A percentile compares a stretch with the other conserved stretches of the same genome.
These are phyloP conservation scores for Zaprionus kolodkinae DNA, from an alignment of 1,140 invertebrate genomes.

Conservation along the genomic window DNA sequence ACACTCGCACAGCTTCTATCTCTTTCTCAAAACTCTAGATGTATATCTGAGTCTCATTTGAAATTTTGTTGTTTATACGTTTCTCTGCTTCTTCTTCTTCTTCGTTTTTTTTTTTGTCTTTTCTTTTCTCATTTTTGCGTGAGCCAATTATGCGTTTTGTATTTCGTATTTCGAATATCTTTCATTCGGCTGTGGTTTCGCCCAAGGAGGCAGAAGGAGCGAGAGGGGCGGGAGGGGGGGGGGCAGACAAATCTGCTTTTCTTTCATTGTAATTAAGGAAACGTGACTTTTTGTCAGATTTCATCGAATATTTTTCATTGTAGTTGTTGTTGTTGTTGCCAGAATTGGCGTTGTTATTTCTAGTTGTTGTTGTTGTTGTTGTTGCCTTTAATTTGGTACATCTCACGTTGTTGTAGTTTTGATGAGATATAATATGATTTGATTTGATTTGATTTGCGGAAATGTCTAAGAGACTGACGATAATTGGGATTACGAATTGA, in stretches of 20 bases:
- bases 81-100: conserved; percentile 13
- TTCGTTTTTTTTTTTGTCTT: conserved; percentile 34
- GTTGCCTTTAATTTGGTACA: conserved; percentile 62
- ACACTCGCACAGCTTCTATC: conserved; percentile 42
- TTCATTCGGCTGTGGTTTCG: conserved; percentile 66
- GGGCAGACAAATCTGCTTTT: conserved; percentile 59
- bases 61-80: conserved; percentile 38
- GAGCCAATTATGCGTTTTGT: conserved; percentile 83
- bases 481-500: conserved; percentile 20
- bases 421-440: conserved; percentile 69
- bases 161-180: conserved; percentile 54
- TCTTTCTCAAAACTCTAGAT: conserved; percentile 73
- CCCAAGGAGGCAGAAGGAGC: background rate
- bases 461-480: conserved; percentile 47
- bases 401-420: conserved; percentile 64
- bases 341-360: conserved; percentile 74
- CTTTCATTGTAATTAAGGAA: conserved; percentile 79
- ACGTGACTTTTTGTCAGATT: conserved; percentile 81
- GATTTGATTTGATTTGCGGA: conserved; percentile 75
- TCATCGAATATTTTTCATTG: conserved; percentile 58
- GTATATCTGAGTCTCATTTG: conserved; percentile 48
- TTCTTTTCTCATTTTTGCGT: conserved; percentile 68
- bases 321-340: conserved; percentile 11
- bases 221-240: background rate
- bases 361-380: conserved; percentile 51